These are phyloP conservation scores for Acronicta aceris DNA, from an alignment of 2,888 invertebrate species.

Conservation along the genomic window DNA sequence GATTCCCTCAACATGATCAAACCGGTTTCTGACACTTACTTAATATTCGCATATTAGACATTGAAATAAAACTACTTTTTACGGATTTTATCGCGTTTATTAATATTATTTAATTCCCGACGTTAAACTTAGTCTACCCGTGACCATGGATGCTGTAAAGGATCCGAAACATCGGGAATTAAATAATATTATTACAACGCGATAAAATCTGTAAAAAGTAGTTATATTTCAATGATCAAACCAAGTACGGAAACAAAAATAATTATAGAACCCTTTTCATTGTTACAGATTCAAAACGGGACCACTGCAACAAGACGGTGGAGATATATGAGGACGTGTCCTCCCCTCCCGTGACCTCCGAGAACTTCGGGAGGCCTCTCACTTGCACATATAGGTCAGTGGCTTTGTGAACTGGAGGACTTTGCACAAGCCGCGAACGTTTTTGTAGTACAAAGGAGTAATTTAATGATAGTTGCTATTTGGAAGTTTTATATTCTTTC, in stretches of 20 bases:
- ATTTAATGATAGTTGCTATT: constrained; percentile 51
- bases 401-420: constrained; percentile 19
- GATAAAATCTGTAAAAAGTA: too few species aligned
- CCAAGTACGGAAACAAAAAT: not conserved
- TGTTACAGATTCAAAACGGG: constrained; percentile 91
- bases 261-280: constrained; percentile 39
- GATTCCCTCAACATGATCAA: too few species aligned
- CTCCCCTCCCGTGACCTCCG: constrained; percentile 94
- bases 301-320: constrained; percentile 98
- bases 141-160: too few species aligned
- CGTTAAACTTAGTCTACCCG: too few species aligned
- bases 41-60: too few species aligned
- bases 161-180: too few species aligned
- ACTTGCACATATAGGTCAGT: constrained; percentile 94
- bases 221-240: too few species aligned
- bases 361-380: constrained; percentile 95
- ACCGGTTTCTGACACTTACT: too few species aligned
- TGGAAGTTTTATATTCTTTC: constrained; percentile 27
- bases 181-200: too few species aligned
- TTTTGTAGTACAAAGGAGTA: constrained; percentile 26
- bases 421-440: constrained; percentile 17
- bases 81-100: too few species aligned
- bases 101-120: too few species aligned
- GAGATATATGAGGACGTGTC: constrained; percentile 97
- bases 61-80: too few species aligned